phyloP scores from a whole-genome alignment of 1,140 invertebrate species.

The Atta colombica region DNA sequence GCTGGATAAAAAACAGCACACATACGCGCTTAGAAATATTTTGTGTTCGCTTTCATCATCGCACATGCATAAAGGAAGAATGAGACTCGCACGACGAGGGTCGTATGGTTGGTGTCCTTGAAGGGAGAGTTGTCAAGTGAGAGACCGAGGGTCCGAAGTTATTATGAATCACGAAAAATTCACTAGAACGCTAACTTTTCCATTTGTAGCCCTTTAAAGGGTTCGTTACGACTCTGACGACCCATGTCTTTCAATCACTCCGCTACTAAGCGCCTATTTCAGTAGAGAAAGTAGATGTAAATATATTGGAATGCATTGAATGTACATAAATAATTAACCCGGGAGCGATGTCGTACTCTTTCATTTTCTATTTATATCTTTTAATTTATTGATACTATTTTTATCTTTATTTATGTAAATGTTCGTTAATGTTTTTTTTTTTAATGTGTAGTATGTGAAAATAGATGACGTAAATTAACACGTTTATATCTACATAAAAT shows the following conservation, averaged over 20 bases:
- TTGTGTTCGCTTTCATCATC: slow-evolving; percentile 57
- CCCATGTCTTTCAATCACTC: neutral
- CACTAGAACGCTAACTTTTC: slow-evolving; percentile 21
- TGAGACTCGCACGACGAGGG: slow-evolving; percentile 47
- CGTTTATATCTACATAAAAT: no score
- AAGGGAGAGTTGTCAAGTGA: slow-evolving; percentile 59
- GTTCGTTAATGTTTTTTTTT: no score
- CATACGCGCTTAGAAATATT: slow-evolving; percentile 16
- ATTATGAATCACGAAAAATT: slow-evolving; percentile 64
- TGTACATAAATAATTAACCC: neutral
- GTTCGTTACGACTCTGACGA: slow-evolving; percentile 2
- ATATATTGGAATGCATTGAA: neutral
- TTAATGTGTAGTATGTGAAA: no score
- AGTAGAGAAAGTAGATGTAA: neutral
- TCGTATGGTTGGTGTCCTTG: slow-evolving; percentile 21
- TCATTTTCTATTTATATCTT: no score
- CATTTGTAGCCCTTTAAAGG: slow-evolving; percentile 33
- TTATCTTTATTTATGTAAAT: no score
- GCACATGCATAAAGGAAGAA: slow-evolving; percentile 56
- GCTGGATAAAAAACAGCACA: neutral
- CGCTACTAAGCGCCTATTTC: neutral
- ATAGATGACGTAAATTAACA: no score
- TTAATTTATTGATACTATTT: no score
- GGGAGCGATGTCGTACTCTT: no score
- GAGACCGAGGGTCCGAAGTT: slow-evolving; percentile 37